Evolutionary conservation across 2,888 invertebrate genomes (phyloP), one percentile per base, ranked within the genome.

Genomic region (Isotomurus palustris): DNA sequence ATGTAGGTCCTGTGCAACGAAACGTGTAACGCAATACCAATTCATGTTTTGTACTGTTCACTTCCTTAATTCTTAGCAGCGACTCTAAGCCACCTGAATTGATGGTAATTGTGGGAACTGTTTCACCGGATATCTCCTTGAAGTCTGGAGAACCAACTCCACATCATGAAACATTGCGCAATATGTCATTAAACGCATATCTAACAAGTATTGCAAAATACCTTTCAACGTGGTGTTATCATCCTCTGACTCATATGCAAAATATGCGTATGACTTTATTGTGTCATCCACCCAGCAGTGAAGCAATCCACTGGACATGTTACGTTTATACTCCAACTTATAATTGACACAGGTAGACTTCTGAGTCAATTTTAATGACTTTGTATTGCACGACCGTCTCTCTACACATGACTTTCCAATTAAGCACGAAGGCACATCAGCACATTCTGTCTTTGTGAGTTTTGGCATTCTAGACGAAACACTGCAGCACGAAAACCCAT

Each of bases 401-500:
- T 32, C 21, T 4, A 32, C 3, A 32, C 35, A 49, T 5, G 5
- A 14, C 22, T 17, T 21, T 3, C 3, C 10, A 22, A 49, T 22
- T 21, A 10, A 14, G 27, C 56, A 56, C 36, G 51, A 51, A 3
- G 21, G 28, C 14, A 35, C 38, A 24, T 40, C 29, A n/a, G 17
- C 27, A 22, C 56, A 56, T n/a, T 32, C 19, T n/a, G 45, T 12
- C 14, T 36, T 43, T 17, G 21, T n/a, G 17, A 56, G n/a, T 25
- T 45, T 45, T 21, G 51, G 56, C 19, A 17, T 47, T 17, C 32
- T 36, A 6, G 50, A 36, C 1, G 24, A 8, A 22, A 17, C 10
- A 36, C 50, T 56, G 28, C 64, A 64, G 19, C 64, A 64, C 10
- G 52, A 14, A 55, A 58, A 64, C 24, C 57, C 62, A 38, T 60